phyloP scores from a whole-genome alignment of 2,888 invertebrate genomes.

The Cistogaster globosa region DNA sequence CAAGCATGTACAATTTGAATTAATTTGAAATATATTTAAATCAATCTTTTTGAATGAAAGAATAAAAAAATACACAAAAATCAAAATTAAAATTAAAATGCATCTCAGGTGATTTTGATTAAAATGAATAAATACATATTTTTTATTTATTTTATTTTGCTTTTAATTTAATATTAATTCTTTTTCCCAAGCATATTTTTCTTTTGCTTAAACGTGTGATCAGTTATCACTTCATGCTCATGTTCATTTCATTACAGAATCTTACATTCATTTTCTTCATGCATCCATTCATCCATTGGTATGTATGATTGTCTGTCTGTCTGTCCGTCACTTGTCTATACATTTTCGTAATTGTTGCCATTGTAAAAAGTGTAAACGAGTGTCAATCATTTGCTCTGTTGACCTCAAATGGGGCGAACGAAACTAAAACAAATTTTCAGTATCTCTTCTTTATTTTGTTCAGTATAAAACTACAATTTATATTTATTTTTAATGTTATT shows the following conservation, averaged over 20 bases:
- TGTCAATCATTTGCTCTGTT: slow-evolving; percentile 71
- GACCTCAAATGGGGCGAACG: slow-evolving; percentile 60
- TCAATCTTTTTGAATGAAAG: slow-evolving; percentile 29
- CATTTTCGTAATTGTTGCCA: slow-evolving; percentile 54
- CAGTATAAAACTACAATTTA: no score
- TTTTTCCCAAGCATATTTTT: slow-evolving; percentile 42
- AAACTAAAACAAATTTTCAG: slow-evolving; percentile 49
- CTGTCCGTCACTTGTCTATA: slow-evolving; percentile 37
- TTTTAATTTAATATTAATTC: slow-evolving; percentile 53
- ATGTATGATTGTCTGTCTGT: not conserved
- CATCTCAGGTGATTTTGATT: slow-evolving; percentile 65
- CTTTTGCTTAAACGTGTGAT: slow-evolving; percentile 42
- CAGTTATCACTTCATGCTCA: slow-evolving; percentile 50
- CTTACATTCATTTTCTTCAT: slow-evolving; percentile 27
- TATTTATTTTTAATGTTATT: slow-evolving; percentile 13
- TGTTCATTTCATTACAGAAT: slow-evolving; percentile 47
- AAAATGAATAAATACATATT: slow-evolving; percentile 28
- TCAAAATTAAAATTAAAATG: slow-evolving; percentile 67
- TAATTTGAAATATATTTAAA: slow-evolving; percentile 59
- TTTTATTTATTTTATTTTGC: slow-evolving; percentile 28
- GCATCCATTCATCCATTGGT: not conserved
- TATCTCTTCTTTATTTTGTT: slow-evolving; percentile 3
- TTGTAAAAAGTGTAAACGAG: slow-evolving; percentile 64
- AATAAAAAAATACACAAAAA: slow-evolving; percentile 9
- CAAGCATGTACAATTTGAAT: slow-evolving; percentile 49